Evolutionary conservation across 2,888 invertebrate species (phyloP), one percentile per base, ranked within the genome.

Genomic region (Drosophila gaucha): DNA sequence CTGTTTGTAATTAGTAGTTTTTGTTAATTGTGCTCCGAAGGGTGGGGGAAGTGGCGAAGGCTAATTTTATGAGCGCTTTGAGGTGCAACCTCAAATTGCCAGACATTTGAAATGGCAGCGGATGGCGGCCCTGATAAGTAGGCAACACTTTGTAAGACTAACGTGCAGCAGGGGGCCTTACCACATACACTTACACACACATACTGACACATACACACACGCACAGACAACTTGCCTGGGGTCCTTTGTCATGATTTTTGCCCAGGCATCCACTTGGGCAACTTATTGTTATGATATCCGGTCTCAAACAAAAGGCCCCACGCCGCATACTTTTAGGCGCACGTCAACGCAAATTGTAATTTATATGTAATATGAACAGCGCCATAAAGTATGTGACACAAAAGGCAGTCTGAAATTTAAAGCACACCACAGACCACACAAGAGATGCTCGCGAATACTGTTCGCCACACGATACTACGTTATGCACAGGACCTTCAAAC

Each of bases 221-320:
- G 6, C 6, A 5, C 26, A 62, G 50, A 41, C 63, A 75, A 62
- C 50, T 69, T 57, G 52, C 49, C 66, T 38, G 35, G n/a, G 18
- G 52, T 39, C 51, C 39, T 62, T 76, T 71, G 62, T 71, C 66
- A 71, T 66, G 66, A 66, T 65, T 74, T 58, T 58, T 43, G 55
- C 43, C 44, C 49, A n/a, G 26, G 52, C 63, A 76, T 56, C 86
- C 79, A 86, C 82, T 80, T 86, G 69, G 60, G 63, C 82, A 85
- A 87, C 67, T 80, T 85, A 87, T 87, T 80, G 88, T 88, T 86
- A 80, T 82, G 74, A 86, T 82, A 88, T 88, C 88, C 80, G 88
- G 86, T 58, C 79, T 67, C 80, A 76, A 74, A 88, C 82, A 83
- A 88, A 82, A 59, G 86, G 22, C 30, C 52, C 71, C 73, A 52